Conservation (phyloP, 2,888 invertebrate species). For the Microctonus brassicae region DNA sequence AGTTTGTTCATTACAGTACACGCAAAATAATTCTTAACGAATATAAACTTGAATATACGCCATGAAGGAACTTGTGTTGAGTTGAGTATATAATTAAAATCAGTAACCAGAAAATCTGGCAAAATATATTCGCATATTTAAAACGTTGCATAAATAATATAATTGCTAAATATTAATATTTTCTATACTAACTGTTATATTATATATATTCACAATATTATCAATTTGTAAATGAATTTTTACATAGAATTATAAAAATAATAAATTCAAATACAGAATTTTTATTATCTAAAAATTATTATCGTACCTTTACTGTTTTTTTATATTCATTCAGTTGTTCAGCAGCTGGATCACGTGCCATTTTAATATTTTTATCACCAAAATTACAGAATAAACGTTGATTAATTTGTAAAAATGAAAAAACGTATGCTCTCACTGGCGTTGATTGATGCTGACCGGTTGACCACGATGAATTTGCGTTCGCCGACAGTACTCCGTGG, state of each 20-base stretch:
- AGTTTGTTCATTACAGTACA: too few relatives aligned
- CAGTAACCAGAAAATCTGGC: not conserved
- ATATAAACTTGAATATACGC: too few relatives aligned
- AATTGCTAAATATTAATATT: too few relatives aligned
- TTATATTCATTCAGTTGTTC: slow-evolving; percentile 77
- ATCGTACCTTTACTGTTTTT: slow-evolving; percentile 74
- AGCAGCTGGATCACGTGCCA: slow-evolving; percentile 75
- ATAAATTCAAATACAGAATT: too few relatives aligned
- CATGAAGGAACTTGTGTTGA: not conserved
- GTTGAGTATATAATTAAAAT: not conserved
- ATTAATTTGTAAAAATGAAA: not conserved
- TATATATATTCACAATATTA: too few relatives aligned
- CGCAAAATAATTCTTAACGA: too few relatives aligned
- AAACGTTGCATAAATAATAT: not conserved
- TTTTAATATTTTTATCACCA: slow-evolving; percentile 46
- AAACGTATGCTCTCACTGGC: not conserved
- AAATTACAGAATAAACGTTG: slow-evolving; percentile 19
- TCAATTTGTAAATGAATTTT: too few relatives aligned
- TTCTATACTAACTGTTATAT: too few relatives aligned
- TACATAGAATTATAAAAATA: too few relatives aligned
- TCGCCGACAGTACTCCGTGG: slow-evolving; percentile 41
- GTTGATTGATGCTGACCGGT: slow-evolving; percentile 17
- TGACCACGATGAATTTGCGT: slow-evolving; percentile 37
- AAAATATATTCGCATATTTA: not conserved
- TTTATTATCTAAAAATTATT: not conserved